Percentiles rank a stretch among this genome's conserved stretches.
Conservation (phyloP, 2,797 vertebrate species). For the Trematomus bernacchii region DNA sequence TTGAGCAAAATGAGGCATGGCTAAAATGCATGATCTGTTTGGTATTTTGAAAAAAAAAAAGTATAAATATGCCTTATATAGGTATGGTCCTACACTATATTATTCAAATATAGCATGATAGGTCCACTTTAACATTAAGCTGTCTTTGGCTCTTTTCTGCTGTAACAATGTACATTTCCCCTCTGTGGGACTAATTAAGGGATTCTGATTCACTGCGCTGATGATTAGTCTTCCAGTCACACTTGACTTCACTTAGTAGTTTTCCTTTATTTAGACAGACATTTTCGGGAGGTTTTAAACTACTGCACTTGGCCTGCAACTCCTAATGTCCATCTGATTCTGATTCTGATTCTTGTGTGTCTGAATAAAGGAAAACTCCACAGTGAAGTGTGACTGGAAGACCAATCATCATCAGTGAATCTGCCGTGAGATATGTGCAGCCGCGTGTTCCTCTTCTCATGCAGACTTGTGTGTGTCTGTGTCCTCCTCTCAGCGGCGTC, state of each 20-base stretch:
- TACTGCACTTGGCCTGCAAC: slow-evolving; percentile 1
- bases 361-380: slow-evolving; percentile 10
- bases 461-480: too few relatives aligned
- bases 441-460: not conserved
- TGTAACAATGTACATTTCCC: too few relatives aligned
- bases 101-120: too few relatives aligned
- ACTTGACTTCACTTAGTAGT: not conserved
- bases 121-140: too few relatives aligned
- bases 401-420: not conserved
- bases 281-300: not conserved
- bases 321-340: not conserved
- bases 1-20: too few relatives aligned
- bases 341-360: not conserved
- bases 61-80: too few relatives aligned
- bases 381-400: slow-evolving; percentile 10
- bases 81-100: too few relatives aligned
- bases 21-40: too few relatives aligned
- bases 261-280: slow-evolving; percentile 8
- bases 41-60: too few relatives aligned
- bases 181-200: too few relatives aligned
- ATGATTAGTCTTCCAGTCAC: slow-evolving; percentile 5
- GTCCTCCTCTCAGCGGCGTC: slow-evolving; percentile 87
- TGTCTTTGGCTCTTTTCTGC: too few relatives aligned
- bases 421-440: not conserved
- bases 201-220: not conserved